Conservation (phyloP, 1,140 invertebrate genomes). For the Euglossa dilemma region DNA sequence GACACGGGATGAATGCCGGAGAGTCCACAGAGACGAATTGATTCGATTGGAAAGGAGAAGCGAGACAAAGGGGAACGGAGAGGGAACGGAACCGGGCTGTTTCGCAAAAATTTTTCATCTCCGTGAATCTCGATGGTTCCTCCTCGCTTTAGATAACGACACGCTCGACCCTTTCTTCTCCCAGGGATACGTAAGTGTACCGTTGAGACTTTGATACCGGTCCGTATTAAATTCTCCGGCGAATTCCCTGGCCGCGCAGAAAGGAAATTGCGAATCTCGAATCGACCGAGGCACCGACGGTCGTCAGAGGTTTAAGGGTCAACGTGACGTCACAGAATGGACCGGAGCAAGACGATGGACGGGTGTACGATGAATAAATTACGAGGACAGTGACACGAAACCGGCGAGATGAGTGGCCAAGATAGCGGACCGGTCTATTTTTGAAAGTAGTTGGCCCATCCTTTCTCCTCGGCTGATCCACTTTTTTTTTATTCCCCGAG, state of each 20-base stretch:
- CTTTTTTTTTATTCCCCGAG: slow-evolving; percentile 12
- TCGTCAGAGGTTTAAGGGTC: slow-evolving; percentile 47
- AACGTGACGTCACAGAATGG: slow-evolving; percentile 39
- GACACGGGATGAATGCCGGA: slow-evolving; percentile 19
- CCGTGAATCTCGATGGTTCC: background rate
- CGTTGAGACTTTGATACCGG: slow-evolving; percentile 7
- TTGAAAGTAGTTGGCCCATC: slow-evolving; percentile 23
- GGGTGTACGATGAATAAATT: slow-evolving; percentile 56
- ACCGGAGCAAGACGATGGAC: slow-evolving; percentile 41
- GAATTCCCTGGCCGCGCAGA: background rate
- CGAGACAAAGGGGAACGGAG: background rate
- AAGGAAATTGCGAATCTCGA: slow-evolving; percentile 40
- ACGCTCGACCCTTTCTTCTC: background rate
- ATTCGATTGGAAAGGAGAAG: slow-evolving; percentile 6
- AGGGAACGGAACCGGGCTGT: too few relatives aligned
- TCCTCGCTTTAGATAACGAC: background rate
- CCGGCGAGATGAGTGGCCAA: slow-evolving; percentile 45
- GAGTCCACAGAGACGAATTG: slow-evolving; percentile 3
- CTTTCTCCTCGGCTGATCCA: slow-evolving; percentile 9
- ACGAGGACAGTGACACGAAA: slow-evolving; percentile 57
- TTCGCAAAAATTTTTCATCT: slow-evolving; percentile 1
- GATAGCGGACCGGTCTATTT: slow-evolving; percentile 50
- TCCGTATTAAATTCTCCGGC: slow-evolving; percentile 23
- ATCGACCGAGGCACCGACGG: background rate
- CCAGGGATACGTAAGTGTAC: background rate